Conservation (phyloP, 2,888 invertebrate genomes). For the Pasiphila rectangulata region DNA sequence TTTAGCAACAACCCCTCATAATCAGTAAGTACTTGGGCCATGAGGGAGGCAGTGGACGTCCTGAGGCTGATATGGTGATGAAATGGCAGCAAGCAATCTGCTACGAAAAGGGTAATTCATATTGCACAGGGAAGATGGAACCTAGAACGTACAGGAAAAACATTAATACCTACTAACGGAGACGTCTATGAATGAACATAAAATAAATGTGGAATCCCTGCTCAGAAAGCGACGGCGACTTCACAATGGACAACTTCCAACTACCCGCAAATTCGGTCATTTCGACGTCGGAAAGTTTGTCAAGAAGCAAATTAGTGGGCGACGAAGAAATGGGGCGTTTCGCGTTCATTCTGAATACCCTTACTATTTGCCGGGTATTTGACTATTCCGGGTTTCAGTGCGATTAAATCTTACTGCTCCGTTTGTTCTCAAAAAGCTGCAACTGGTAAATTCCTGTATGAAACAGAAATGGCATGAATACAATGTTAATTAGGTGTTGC, state of each 20-base stretch:
- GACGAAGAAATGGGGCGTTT: constrained; percentile 50
- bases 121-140: too few relatives aligned
- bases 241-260: constrained; percentile 40
- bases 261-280: constrained; percentile 47
- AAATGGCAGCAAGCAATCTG: too few relatives aligned
- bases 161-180: not conserved
- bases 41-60: too few relatives aligned
- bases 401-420: constrained; percentile 11
- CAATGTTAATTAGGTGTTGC: not conserved
- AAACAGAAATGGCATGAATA: not conserved
- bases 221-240: constrained; percentile 28
- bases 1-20: too few relatives aligned
- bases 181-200: constrained; percentile 3
- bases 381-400: constrained; percentile 12
- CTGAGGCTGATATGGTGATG: too few relatives aligned
- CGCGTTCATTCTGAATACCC: constrained; percentile 32
- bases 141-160: not conserved
- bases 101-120: too few relatives aligned
- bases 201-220: constrained; percentile 18
- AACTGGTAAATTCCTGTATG: too few relatives aligned
- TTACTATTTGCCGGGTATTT: constrained; percentile 18
- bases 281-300: constrained; percentile 50
- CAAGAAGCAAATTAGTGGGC: constrained; percentile 58
- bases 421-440: not conserved
- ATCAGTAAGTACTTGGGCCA: too few relatives aligned